Base-by-base conservation (phyloP, 2,888 invertebrate species). In the Linyphia triangularis region DNA sequence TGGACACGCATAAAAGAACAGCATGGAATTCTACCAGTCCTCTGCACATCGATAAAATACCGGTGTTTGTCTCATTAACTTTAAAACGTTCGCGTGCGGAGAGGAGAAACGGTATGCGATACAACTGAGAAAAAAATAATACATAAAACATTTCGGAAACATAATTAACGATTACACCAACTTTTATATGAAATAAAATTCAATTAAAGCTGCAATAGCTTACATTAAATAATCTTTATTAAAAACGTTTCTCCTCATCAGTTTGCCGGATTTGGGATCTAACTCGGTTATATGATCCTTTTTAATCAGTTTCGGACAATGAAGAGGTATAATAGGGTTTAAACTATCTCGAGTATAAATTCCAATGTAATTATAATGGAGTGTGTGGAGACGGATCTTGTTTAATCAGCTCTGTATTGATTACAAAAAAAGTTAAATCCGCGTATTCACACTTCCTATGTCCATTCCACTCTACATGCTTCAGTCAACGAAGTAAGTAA, bases 121-220 rank as follows among this genome's bases (percentile, higher is more conserved):
- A 70, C 24, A 70, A 26, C 30, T 30, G 16, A 9, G 19, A 40
- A 37, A 69, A 69, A 37, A 69, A n/a, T n/a, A 51, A 16, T 43
- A 43, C 43, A 9, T 22, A 19, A 70, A 43, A 43, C 70, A 70
- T 70, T 51, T 51, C 51, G 9, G 51, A 70, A 43, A 43, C 26
- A 70, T 28, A 43, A 26, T 24, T 43, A 70, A 26, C 70, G 40
- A 70, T 26, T 43, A 70, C 16, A 26, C 13, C 24, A 26, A 70
- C 51, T 70, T 70, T 70, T 70, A 70, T 70, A 43, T 16, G 26
- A 40, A 70, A 43, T 70, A 43, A 70, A 70, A 24, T 26, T 70
- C 40, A 51, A 70, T 70, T 70, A 70, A 51, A 51, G 16, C 6
- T 51, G 13, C n/a, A 16, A 51, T 51, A 51, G n/a, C 3, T 51